phyloP scores from a whole-genome alignment of 2,113 vertebrate species.

The Dasypus novemcinctus region DNA sequence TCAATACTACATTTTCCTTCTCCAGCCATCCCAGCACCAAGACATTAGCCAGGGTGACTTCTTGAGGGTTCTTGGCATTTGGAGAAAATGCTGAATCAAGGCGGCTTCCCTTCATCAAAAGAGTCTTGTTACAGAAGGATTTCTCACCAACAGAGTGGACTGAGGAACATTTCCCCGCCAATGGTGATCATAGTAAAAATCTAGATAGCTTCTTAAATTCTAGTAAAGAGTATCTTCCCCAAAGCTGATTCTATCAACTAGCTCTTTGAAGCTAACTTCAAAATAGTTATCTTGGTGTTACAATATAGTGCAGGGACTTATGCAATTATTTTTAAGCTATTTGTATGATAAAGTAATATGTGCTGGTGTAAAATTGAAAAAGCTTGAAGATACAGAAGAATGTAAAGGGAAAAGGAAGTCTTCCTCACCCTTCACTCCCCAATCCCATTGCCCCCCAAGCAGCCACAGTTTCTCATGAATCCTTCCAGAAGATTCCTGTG shows the following conservation, averaged over 20 bases:
- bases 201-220: background rate
- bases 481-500: background rate
- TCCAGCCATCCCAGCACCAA: background rate
- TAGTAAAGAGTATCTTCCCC: background rate
- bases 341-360: background rate
- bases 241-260: background rate
- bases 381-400: background rate
- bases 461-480: background rate
- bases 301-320: background rate
- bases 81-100: background rate
- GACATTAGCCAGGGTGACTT: background rate
- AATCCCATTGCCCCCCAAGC: background rate
- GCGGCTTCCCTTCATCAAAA: background rate
- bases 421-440: background rate
- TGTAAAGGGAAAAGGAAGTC: background rate
- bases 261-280: slow-evolving; percentile 23
- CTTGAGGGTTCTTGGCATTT: background rate
- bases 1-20: background rate
- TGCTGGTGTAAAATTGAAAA: background rate
- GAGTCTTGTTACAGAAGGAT: background rate
- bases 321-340: background rate
- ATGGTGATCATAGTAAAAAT: background rate
- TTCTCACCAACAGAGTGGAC: background rate
- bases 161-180: background rate
- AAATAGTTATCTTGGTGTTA: slow-evolving; percentile 25